Evolutionary conservation across 2,113 vertebrate genomes (phyloP).

Genomic region (Seriola aureovittata): DNA sequence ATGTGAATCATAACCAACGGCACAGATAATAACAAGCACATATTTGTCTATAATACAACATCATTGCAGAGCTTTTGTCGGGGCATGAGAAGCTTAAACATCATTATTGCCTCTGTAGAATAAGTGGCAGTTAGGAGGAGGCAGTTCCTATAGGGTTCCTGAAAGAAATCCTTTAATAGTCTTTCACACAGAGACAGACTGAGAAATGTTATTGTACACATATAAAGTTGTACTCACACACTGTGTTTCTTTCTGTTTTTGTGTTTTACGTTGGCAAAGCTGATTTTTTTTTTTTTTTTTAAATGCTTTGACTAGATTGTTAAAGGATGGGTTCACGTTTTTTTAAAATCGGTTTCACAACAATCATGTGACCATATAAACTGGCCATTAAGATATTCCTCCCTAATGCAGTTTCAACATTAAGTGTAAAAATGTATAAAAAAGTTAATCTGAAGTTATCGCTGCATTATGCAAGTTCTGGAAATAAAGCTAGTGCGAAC

Average conservation of each 20-base stretch:
- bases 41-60: neutral
- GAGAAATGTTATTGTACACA: too few species aligned
- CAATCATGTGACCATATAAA: neutral
- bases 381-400: too few species aligned
- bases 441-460: neutral
- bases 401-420: neutral
- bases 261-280: too few species aligned
- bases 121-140: too few species aligned
- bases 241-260: too few species aligned
- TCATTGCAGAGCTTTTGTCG: neutral
- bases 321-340: neutral
- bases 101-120: too few species aligned
- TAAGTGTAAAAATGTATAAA: slow-evolving; percentile 2
- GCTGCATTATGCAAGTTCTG: neutral
- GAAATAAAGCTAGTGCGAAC: neutral
- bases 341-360: neutral
- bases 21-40: neutral
- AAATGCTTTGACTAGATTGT: neutral
- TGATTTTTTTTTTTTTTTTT: too few species aligned
- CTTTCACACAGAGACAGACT: too few species aligned
- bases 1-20: slow-evolving; percentile 4
- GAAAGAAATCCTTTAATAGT: too few species aligned
- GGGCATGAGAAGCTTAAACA: neutral
- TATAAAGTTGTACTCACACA: too few species aligned
- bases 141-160: too few species aligned